A percentile compares a stretch with the other conserved stretches of the same genome.
Evolutionary conservation across 2,113 vertebrate species (phyloP).

Genomic region (Menidia beryllina): DNA sequence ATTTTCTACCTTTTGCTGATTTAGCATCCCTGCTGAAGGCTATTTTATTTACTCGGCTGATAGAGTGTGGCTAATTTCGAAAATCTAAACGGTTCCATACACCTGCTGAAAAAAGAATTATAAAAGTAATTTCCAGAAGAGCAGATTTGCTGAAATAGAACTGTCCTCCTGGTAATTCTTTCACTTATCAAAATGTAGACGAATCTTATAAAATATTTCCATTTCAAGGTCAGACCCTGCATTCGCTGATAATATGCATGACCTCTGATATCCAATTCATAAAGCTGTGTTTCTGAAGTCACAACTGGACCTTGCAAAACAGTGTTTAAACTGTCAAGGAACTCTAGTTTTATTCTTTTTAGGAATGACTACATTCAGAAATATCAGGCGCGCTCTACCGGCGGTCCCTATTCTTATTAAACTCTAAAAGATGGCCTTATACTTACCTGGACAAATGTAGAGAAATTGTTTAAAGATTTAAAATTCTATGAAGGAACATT

Average conservation of each 20-base stretch:
- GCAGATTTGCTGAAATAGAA: background rate
- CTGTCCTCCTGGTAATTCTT: background rate
- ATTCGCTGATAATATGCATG: background rate
- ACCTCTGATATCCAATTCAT: too few relatives aligned
- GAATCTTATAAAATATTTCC: background rate
- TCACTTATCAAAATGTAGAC: background rate
- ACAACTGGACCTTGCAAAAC: too few relatives aligned
- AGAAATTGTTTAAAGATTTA: too few relatives aligned
- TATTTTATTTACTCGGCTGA: constrained; percentile 7
- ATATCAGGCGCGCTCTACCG: too few relatives aligned
- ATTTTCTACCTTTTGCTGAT: constrained; percentile 22
- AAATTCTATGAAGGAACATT: too few relatives aligned
- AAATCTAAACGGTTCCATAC: background rate
- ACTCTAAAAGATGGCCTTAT: too few relatives aligned
- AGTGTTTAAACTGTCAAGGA: too few relatives aligned
- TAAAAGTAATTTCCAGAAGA: background rate
- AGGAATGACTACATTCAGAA: too few relatives aligned
- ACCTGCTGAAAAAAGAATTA: background rate
- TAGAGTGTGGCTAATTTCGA: constrained; percentile 11
- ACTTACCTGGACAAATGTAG: too few relatives aligned
- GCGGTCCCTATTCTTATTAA: too few relatives aligned
- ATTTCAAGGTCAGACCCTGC: background rate
- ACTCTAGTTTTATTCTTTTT: too few relatives aligned
- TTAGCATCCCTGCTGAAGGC: background rate
- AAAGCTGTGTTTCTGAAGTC: too few relatives aligned